phyloP scores from a whole-genome alignment of 2,797 vertebrate species.

The Peromyscus nudipes region DNA sequence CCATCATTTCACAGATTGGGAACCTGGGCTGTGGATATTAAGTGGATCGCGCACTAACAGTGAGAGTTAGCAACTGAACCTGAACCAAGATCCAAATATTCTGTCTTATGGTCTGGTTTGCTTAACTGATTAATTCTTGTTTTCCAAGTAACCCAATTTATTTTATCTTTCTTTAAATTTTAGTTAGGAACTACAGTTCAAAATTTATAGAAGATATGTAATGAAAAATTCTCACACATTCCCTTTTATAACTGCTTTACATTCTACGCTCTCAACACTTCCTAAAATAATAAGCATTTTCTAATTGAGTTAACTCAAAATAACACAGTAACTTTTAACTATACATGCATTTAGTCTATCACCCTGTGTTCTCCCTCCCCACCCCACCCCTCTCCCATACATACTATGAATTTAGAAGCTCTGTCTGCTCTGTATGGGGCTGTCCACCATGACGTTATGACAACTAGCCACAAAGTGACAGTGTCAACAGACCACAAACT shows the following conservation, averaged over 20 bases:
- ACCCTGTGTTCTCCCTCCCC: neutral
- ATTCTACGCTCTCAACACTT: neutral
- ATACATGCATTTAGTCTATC: neutral
- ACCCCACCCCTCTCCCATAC: fast-evolving
- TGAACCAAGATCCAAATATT: neutral
- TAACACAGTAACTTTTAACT: neutral
- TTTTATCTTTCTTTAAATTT: neutral
- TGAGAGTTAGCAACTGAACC: neutral
- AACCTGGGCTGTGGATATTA: neutral
- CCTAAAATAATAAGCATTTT: neutral
- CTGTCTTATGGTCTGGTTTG: neutral
- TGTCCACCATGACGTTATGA: neutral
- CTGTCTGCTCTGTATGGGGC: neutral
- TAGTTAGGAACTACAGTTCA: neutral
- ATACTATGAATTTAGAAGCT: neutral
- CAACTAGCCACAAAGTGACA: neutral
- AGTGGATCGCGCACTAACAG: neutral
- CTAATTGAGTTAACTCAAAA: neutral
- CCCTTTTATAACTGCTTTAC: neutral
- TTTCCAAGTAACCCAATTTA: neutral
- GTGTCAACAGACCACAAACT: neutral
- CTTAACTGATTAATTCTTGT: neutral
- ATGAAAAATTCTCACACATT: neutral
- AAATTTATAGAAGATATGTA: neutral
- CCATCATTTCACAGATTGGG: constrained; percentile 5